These are phyloP conservation scores for Argentina silus DNA, from an alignment of 2,797 vertebrate genomes.

Conservation along the genomic window DNA sequence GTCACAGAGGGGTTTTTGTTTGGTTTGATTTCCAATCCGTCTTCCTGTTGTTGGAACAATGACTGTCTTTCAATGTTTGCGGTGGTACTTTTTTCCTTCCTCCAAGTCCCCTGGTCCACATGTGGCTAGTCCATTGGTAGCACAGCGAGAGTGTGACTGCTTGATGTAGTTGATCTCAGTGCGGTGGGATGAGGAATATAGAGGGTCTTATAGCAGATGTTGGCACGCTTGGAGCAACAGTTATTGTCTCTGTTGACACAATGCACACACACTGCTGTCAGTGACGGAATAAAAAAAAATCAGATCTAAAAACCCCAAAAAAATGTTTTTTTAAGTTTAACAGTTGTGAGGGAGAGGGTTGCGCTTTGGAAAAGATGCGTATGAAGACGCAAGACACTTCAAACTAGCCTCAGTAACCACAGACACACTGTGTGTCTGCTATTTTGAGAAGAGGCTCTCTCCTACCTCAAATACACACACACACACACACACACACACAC, in stretches of 20 bases:
- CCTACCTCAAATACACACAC: conserved; percentile 41
- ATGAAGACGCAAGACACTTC: conserved; percentile 48
- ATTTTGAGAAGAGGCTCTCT: no score
- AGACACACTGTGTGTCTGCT: no score
- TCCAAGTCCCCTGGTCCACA: conserved; percentile 31
- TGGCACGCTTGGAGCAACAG: conserved; percentile 7
- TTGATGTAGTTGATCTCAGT: conserved; percentile 11
- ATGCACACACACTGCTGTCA: conserved; percentile 39
- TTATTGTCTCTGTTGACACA: conserved; percentile 43
- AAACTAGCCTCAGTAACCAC: conserved; percentile 19
- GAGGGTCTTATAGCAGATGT: conserved; percentile 40
- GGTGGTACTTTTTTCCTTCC: neutral
- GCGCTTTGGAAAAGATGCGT: conserved; percentile 24
- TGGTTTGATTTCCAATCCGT: conserved; percentile 39
- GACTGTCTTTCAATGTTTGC: conserved; percentile 39
- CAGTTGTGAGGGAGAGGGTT: conserved; percentile 33
- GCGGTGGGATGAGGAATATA: conserved; percentile 13
- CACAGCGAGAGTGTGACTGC: conserved; percentile 3
- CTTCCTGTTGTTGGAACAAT: conserved; percentile 54
- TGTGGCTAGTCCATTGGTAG: conserved; percentile 16
- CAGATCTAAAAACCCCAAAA: conserved; percentile 39
- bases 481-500: conserved; percentile 11
- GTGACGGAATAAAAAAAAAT: conserved; percentile 29
- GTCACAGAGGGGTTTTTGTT: conserved; percentile 62
- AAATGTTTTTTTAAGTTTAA: conserved; percentile 33